Evolutionary conservation across 2,113 vertebrate species (phyloP).

Genomic region (Sylvilagus bachmani): DNA sequence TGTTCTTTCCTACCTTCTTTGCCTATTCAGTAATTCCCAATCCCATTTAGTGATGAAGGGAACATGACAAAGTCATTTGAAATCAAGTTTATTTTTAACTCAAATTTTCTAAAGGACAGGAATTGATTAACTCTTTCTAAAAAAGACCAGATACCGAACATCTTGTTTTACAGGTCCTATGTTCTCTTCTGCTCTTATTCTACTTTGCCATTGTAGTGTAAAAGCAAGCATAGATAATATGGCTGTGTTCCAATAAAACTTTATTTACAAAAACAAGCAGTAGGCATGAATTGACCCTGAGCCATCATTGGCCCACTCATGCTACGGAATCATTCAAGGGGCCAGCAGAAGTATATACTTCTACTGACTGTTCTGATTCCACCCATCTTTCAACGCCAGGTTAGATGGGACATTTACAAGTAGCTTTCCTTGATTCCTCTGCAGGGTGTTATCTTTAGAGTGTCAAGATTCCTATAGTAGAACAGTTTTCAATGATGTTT

Average conservation of each 20-base stretch:
- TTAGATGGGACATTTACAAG: not conserved
- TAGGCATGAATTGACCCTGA: not conserved
- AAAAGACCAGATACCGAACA: not conserved
- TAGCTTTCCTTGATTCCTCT: not conserved
- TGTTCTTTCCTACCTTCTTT: not conserved
- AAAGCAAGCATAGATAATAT: not conserved
- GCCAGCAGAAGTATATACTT: not conserved
- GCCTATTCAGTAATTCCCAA: not conserved
- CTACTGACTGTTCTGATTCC: not conserved
- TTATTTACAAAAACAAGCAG: conserved; percentile 17
- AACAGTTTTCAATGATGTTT: not conserved
- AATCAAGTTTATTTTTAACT: conserved; percentile 28
- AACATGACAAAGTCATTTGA: not conserved
- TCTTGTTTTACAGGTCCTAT: not conserved
- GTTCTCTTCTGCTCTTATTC: not conserved
- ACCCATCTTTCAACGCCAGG: not conserved
- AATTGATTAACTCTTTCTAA: not conserved
- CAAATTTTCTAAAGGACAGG: conserved; percentile 17
- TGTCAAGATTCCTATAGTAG: not conserved
- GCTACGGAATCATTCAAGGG: not conserved
- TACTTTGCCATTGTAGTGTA: not conserved
- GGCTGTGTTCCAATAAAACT: not conserved
- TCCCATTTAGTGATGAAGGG: not conserved
- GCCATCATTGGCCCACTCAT: not conserved
- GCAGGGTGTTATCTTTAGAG: not conserved